Evolutionary conservation across 2,797 vertebrate genomes (phyloP).

Genomic region (Schizothorax lantsangensis): DNA sequence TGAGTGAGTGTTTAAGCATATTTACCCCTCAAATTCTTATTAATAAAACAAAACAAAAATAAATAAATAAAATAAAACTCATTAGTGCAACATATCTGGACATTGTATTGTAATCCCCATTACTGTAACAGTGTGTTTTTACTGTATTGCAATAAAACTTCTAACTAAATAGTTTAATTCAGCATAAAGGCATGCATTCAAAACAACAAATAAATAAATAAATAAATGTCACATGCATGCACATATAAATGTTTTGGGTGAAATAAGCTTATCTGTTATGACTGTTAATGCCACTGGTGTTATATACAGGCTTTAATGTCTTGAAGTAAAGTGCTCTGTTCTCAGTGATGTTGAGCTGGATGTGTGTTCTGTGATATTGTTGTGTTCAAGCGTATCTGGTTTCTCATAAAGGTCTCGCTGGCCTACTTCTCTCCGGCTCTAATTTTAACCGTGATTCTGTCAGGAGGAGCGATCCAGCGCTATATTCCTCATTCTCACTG

Average conservation of each 20-base stretch:
- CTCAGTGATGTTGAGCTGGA: not conserved
- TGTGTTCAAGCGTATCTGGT: not conserved
- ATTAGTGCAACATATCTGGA: too few species aligned
- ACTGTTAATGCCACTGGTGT: not conserved
- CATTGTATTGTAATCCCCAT: too few species aligned
- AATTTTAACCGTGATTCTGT: constrained; percentile 22
- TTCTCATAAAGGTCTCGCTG: constrained; percentile 12
- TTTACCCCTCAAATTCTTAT: too few species aligned
- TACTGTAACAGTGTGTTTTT: not conserved
- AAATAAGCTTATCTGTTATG: too few species aligned
- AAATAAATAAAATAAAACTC: too few species aligned
- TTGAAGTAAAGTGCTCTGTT: not conserved
- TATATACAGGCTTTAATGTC: not conserved
- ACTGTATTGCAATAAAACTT: too few species aligned
- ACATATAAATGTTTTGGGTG: not conserved
- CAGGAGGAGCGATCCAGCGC: constrained; percentile 45
- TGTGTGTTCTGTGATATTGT: not conserved
- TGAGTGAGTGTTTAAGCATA: too few species aligned
- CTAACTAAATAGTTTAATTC: not conserved
- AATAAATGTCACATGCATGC: not conserved
- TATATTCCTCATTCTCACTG: constrained; percentile 51
- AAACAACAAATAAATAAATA: too few species aligned
- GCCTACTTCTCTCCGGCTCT: constrained; percentile 28
- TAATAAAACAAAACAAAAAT: too few species aligned
- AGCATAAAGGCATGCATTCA: not conserved